These are phyloP conservation scores for Pyrrhia umbra DNA, from an alignment of 2,888 invertebrate genomes.

Conservation along the genomic window DNA sequence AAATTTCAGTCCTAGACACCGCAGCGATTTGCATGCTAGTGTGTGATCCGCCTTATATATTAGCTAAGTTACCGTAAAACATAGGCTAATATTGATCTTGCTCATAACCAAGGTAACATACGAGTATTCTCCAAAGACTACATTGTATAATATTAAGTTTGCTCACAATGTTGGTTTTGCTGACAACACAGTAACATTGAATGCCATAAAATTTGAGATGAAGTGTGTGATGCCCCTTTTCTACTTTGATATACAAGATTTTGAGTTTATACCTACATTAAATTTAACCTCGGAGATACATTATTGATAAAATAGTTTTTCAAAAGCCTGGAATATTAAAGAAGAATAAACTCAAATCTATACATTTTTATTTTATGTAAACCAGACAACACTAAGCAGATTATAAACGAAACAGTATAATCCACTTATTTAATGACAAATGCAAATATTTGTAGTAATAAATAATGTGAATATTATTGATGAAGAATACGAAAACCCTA, in stretches of 20 bases:
- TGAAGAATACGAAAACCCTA: too few relatives aligned
- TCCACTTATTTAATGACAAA: too few relatives aligned
- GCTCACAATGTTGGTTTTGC: conserved; percentile 36
- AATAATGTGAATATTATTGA: too few relatives aligned
- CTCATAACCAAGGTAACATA: conserved; percentile 37
- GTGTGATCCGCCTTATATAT: neutral
- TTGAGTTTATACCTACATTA: conserved; percentile 27
- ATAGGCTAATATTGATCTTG: conserved; percentile 48
- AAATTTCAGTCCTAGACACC: neutral
- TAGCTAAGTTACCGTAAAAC: conserved; percentile 39
- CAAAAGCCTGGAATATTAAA: too few relatives aligned
- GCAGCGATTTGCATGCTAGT: neutral
- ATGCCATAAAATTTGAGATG: conserved; percentile 28
- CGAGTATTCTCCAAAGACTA: conserved; percentile 31
- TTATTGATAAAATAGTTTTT: too few relatives aligned
- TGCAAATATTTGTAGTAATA: too few relatives aligned
- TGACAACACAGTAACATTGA: conserved; percentile 36
- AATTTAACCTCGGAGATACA: too few relatives aligned
- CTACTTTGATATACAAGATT: conserved; percentile 18
- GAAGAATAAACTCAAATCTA: too few relatives aligned
- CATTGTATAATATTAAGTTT: conserved; percentile 37
- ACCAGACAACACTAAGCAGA: too few relatives aligned
- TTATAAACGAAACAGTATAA: too few relatives aligned
- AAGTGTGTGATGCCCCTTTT: conserved; percentile 24
- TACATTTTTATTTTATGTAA: too few relatives aligned